These are phyloP conservation scores for Malurus alboscapulatus DNA, from an alignment of 2,113 vertebrate genomes.

Conservation along the genomic window DNA sequence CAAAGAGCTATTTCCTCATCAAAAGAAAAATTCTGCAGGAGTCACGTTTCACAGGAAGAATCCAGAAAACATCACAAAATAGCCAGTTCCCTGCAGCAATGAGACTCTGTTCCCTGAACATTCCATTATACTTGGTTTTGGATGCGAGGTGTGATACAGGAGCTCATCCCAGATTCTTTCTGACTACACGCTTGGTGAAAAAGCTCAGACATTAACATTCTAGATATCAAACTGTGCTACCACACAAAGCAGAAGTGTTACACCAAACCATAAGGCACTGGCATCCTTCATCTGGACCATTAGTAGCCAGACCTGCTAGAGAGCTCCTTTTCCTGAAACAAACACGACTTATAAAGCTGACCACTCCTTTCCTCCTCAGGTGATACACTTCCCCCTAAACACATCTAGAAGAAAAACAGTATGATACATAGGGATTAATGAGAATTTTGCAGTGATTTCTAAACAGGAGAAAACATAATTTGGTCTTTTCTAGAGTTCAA, in stretches of 20 bases:
- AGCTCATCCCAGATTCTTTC: not conserved
- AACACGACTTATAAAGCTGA: not conserved
- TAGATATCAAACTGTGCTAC: not conserved
- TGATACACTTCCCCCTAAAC: not conserved
- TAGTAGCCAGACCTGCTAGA: not conserved
- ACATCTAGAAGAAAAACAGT: not conserved
- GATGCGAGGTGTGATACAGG: not conserved
- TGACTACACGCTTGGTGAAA: not conserved
- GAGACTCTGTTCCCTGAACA: not conserved
- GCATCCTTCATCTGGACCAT: not conserved
- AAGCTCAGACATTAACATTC: not conserved
- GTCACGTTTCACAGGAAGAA: not conserved
- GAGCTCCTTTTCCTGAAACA: not conserved
- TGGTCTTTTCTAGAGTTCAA: not conserved
- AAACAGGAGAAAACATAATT: not conserved
- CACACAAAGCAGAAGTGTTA: not conserved
- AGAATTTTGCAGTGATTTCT: not conserved
- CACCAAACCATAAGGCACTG: not conserved
- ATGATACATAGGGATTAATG: not conserved
- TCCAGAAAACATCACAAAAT: not conserved
- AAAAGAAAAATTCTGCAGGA: slow-evolving; percentile 13
- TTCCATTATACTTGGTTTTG: not conserved
- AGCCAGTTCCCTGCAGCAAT: not conserved
- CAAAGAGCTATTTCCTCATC: not conserved
- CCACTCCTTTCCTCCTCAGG: not conserved